Evolutionary conservation across 1,140 invertebrate genomes (phyloP), one percentile per base, ranked within the genome.

Genomic region (Telenomus remus): DNA sequence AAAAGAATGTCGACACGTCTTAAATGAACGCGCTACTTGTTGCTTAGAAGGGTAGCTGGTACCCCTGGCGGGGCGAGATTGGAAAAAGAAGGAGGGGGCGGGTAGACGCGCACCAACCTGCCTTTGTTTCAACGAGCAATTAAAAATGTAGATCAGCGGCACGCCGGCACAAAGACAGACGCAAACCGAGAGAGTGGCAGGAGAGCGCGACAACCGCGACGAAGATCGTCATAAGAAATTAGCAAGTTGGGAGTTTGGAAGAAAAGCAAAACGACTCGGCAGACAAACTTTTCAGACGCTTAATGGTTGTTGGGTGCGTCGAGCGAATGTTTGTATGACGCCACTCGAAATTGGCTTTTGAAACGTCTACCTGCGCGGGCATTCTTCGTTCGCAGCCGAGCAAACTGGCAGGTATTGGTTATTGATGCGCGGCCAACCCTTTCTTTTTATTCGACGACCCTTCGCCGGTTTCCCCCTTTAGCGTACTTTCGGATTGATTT

Each of bases 11-110:
- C 83, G 83, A 86, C 83, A 84, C 84, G 84, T 88, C 86, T 88
- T 87, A 88, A 88, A 88, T 87, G 87, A 88, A 87, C 85, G 85
- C 86, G 78, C 78, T 71, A 88, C 87, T 88, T 88, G 87, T 88
- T 88, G 87, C 87, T 86, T 84, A 82, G 84, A 81, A 78, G 76
- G 79, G 79, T 76, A 74, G 76, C 71, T 61, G n/a, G 63, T 75
- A 54, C 46, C 48, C 51, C 61, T 43, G 64, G 74, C 65, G 57
- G 56, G 53, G 73, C n/a, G 56, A 60, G 53, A 74, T 68, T 55
- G 78, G 49, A 60, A 71, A 56, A 60, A 70, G 65, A 37, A 60
- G 54, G 47, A 65, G 53, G 50, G 55, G 42, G 16, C 51, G 46
- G 65, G 68, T 53, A 71, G 72, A 78, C 63, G 75, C 44, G 56